These are phyloP conservation scores for Ganaspis brasiliensis DNA, from an alignment of 2,888 invertebrate genomes.

Conservation along the genomic window DNA sequence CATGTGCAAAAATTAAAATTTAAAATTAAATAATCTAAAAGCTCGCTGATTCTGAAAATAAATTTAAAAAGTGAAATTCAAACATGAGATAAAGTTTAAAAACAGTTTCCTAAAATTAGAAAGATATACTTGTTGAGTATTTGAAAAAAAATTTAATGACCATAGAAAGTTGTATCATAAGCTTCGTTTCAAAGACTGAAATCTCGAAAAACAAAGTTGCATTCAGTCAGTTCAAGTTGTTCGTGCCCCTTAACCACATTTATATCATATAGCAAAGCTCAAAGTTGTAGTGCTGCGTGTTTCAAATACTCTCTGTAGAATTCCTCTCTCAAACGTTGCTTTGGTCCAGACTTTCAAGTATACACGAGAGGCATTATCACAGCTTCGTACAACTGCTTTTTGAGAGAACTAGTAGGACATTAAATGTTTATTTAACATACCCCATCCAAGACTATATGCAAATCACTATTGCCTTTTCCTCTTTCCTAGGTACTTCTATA, in stretches of 20 bases:
- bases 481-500: not conserved
- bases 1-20: too few species aligned
- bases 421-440: constrained; percentile 14
- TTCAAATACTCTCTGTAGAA: constrained; percentile 16
- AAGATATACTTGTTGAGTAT: constrained; percentile 3
- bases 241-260: constrained; percentile 37
- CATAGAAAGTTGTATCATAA: not conserved
- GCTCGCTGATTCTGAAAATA: too few species aligned
- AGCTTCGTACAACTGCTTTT: not conserved
- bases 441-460: not conserved
- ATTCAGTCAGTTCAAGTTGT: constrained; percentile 8
- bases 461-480: not conserved
- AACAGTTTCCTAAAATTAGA: not conserved
- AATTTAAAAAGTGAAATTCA: not conserved
- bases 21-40: too few species aligned
- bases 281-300: constrained; percentile 35
- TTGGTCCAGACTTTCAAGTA: constrained; percentile 24
- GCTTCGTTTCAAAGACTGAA: constrained; percentile 10
- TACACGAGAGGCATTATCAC: constrained; percentile 27
- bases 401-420: not conserved
- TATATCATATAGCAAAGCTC: constrained; percentile 33
- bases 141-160: constrained; percentile 4
- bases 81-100: not conserved
- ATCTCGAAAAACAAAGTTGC: constrained; percentile 16
- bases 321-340: constrained; percentile 26